Conservation (phyloP, 2,888 invertebrate genomes). For the Gisinianus flammeolus region DNA sequence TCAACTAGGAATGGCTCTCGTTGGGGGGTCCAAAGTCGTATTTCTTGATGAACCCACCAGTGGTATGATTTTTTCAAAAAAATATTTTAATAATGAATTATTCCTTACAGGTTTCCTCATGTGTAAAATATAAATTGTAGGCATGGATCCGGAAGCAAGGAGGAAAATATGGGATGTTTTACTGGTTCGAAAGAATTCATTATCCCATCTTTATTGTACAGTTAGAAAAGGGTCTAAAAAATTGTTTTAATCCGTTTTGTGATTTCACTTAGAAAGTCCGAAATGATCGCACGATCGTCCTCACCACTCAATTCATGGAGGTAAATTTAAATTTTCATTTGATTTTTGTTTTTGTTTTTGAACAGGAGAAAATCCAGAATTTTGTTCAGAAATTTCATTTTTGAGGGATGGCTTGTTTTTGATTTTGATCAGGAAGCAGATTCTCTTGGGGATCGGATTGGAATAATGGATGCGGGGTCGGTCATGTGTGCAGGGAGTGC, state of each 20-base stretch:
- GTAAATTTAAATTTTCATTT: neutral
- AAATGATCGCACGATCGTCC: neutral
- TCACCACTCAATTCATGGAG: neutral
- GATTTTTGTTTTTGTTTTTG: too few relatives aligned
- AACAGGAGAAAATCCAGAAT: neutral
- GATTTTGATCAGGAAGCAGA: slow-evolving; percentile 97
- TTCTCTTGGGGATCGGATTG: slow-evolving; percentile 85
- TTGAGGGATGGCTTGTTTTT: neutral
- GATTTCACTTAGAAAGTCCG: neutral
- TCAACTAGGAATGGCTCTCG: slow-evolving; percentile 82
- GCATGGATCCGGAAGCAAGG: neutral
- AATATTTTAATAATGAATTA: neutral
- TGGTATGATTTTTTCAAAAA: neutral
- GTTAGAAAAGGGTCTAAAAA: neutral
- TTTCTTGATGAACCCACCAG: neutral
- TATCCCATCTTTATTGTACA: neutral
- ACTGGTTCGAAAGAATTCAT: too few relatives aligned
- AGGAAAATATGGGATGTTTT: neutral
- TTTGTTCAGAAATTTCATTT: too few relatives aligned
- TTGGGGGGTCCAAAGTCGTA: slow-evolving; percentile 72
- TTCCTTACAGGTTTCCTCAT: too few relatives aligned
- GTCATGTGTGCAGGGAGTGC: neutral
- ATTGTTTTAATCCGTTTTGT: too few relatives aligned
- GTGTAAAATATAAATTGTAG: neutral
- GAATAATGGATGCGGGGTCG: slow-evolving; percentile 77